Evolutionary conservation across 2,888 invertebrate species (phyloP), one percentile per base, ranked within the genome.

Genomic region (Spilosoma lubricipeda): DNA sequence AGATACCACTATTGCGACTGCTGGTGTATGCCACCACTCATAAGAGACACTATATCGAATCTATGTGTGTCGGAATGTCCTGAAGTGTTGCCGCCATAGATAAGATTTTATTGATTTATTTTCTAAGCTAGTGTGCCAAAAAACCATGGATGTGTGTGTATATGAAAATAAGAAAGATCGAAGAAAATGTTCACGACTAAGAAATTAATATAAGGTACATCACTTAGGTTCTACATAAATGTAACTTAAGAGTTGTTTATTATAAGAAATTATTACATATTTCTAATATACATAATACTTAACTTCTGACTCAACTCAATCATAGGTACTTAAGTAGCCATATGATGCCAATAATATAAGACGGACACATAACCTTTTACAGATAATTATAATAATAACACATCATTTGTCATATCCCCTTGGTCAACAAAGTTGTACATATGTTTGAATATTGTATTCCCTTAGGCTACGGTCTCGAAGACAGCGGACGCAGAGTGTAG

Each of bases 1-100:
- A 84, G 90, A 18, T 72, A 67, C 3, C 90, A 91, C 74, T 91
- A 90, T 80, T 91, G 91, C 72, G 90, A 91, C 78, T 91, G 91
- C 76, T 91, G 91, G 91, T 91, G 91, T 73, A 86, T 85, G 23
- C 86, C 89, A 5, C 89, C 88, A 23, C 84, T 88, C 1, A 64
- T 83, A 39, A 82, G 91, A 66, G 86, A 91, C 69, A 71, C 84
- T 0, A 75, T 80, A 5, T 80, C 88, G 0, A 75, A 85, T 11
- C 72, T 84, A 15, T 91, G 91, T 70, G 91, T 91, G 1, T 75
- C 86, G 36, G 79, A 80, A 11, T 89, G 90, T 48, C 87, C 87
- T 64, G 0, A 66, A 27, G 52, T 73, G n/a, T n/a, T 48, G 36
- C 45, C 72, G 11, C 20, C 33, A 56, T 52, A 52, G 27, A 11